Percentiles rank a stretch among this genome's conserved stretches.
These are phyloP conservation scores for Drosophila meridiana DNA, from an alignment of 2,888 invertebrate genomes.

Conservation along the genomic window DNA sequence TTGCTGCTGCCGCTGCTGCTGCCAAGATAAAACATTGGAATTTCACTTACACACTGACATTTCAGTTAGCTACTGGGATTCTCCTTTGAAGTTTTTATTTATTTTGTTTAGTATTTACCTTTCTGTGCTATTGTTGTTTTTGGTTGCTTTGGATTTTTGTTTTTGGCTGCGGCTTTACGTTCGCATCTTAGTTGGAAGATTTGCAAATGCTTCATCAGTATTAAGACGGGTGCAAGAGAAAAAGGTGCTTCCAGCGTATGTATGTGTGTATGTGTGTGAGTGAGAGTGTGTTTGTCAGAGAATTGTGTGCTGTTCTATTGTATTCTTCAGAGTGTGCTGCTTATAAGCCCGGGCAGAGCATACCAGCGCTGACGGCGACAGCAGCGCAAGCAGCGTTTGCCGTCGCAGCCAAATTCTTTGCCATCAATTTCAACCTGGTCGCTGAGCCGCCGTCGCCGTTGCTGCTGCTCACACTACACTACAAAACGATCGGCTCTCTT, in stretches of 20 bases:
- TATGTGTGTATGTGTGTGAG: constrained; percentile 5
- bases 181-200: constrained; percentile 42
- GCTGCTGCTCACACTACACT: constrained; percentile 24
- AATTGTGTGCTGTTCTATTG: constrained; percentile 52
- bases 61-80: constrained; percentile 81
- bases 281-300: constrained; percentile 26
- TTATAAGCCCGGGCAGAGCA: constrained; percentile 50
- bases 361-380: constrained; percentile 44
- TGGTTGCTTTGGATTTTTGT: constrained; percentile 37
- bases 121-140: constrained; percentile 43
- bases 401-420: constrained; percentile 65
- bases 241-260: constrained; percentile 39
- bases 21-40: constrained; percentile 75
- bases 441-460: constrained; percentile 43
- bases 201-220: constrained; percentile 40
- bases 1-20: constrained; percentile 37
- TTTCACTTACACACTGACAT: constrained; percentile 69
- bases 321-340: constrained; percentile 47
- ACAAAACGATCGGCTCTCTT: constrained; percentile 59
- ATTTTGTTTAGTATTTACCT: constrained; percentile 71
- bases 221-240: constrained; percentile 4
- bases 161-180: constrained; percentile 31
- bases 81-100: constrained; percentile 73
- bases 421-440: constrained; percentile 66
- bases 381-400: constrained; percentile 32